Evolutionary conservation across 2,888 invertebrate genomes (phyloP).

Genomic region (Lathronympha strigana): DNA sequence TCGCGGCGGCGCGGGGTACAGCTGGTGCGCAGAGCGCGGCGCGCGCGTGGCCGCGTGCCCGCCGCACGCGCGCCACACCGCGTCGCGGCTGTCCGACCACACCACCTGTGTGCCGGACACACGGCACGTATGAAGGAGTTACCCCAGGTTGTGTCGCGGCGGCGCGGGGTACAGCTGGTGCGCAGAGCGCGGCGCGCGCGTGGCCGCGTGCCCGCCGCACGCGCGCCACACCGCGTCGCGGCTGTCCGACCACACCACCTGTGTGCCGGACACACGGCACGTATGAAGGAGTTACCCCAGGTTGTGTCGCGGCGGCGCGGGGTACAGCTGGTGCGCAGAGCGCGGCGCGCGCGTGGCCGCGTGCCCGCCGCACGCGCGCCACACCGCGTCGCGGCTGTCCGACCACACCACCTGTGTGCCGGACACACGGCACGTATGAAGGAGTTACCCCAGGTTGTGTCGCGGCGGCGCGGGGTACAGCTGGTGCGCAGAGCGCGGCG

Average conservation of each 20-base stretch:
- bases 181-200: conserved; percentile 45
- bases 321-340: conserved; percentile 42
- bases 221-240: conserved; percentile 62
- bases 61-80: conserved; percentile 54
- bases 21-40: conserved; percentile 45
- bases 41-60: too few relatives aligned
- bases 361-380: conserved; percentile 51
- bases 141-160: conserved; percentile 36
- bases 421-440: conserved; percentile 62
- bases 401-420: conserved; percentile 76
- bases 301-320: conserved; percentile 40
- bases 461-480: conserved; percentile 41
- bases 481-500: conserved; percentile 44
- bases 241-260: conserved; percentile 76
- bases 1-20: conserved; percentile 37
- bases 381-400: too few relatives aligned
- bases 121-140: conserved; percentile 53
- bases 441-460: conserved; percentile 16
- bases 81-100: too few relatives aligned
- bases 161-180: conserved; percentile 41
- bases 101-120: too few relatives aligned
- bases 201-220: conserved; percentile 46
- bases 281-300: conserved; percentile 48
- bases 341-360: conserved; percentile 48
- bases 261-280: too few relatives aligned